Evolutionary conservation across 2,113 vertebrate genomes (phyloP).

Genomic region (Steatornis caripensis): DNA sequence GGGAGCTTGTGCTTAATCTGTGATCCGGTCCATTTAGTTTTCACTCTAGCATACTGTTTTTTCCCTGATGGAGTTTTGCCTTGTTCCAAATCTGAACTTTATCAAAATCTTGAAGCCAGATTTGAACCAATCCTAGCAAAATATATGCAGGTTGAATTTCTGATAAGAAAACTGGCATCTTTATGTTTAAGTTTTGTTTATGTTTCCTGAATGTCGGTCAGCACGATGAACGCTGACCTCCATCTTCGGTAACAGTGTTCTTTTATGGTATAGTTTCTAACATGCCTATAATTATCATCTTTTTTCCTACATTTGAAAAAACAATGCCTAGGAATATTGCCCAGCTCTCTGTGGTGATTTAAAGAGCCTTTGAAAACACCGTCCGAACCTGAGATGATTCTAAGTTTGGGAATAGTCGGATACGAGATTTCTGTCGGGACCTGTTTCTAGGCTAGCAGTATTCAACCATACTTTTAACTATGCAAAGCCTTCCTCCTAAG

Average conservation of each 20-base stretch:
- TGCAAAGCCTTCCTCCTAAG: neutral
- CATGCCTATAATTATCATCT: neutral
- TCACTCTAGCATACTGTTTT: neutral
- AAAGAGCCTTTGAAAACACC: neutral
- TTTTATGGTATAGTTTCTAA: neutral
- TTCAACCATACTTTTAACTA: neutral
- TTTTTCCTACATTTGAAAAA: neutral
- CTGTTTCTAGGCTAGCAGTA: neutral
- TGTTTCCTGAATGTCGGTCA: neutral
- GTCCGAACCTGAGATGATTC: neutral
- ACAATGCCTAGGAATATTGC: neutral
- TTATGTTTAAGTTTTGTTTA: neutral
- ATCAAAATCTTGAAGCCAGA: neutral
- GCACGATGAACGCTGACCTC: neutral
- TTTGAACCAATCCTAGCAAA: neutral
- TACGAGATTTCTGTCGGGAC: neutral
- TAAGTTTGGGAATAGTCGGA: neutral
- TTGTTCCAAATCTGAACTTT: neutral
- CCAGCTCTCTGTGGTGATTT: neutral
- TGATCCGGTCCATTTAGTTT: neutral
- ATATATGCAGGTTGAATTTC: neutral
- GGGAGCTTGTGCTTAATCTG: neutral
- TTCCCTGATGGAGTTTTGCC: neutral
- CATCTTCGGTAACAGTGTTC: neutral
- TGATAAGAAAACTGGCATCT: neutral